phyloP scores from a whole-genome alignment of 1,140 invertebrate genomes.

The Brachystomella parvula region DNA sequence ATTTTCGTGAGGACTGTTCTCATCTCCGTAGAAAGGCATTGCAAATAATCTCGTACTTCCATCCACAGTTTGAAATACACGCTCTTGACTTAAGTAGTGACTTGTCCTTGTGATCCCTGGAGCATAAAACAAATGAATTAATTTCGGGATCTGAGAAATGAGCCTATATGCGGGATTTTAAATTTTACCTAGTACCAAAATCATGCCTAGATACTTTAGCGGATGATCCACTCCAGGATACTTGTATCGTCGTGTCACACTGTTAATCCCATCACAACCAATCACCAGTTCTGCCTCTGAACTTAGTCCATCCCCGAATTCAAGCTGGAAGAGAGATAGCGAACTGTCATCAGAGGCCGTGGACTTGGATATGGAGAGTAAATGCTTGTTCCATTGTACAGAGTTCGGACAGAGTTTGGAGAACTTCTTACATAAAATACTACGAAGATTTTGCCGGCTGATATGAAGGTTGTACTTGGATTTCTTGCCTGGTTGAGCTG shows the following conservation, averaged over 20 bases:
- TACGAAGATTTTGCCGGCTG: not conserved
- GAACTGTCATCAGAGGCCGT: not conserved
- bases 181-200: not conserved
- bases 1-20: not conserved
- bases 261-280: conserved; percentile 4
- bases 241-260: not conserved
- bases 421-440: not conserved
- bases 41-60: conserved; percentile 2
- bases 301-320: not conserved
- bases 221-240: not conserved
- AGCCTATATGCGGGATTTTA: no score
- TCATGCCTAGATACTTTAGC: not conserved
- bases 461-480: not conserved
- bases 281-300: not conserved
- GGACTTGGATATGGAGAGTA: not conserved
- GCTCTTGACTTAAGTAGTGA: not conserved
- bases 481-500: not conserved
- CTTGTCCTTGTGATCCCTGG: not conserved
- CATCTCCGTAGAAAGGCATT: conserved; percentile 8
- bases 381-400: not conserved
- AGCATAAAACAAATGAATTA: no score
- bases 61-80: conserved; percentile 6
- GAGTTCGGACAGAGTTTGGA: not conserved
- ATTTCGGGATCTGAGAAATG: no score
- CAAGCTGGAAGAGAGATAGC: not conserved